A percentile compares a stretch with the other conserved stretches of the same genome.
Evolutionary conservation across 2,888 invertebrate genomes (phyloP).

Genomic region (Diloba caeruleocephala): DNA sequence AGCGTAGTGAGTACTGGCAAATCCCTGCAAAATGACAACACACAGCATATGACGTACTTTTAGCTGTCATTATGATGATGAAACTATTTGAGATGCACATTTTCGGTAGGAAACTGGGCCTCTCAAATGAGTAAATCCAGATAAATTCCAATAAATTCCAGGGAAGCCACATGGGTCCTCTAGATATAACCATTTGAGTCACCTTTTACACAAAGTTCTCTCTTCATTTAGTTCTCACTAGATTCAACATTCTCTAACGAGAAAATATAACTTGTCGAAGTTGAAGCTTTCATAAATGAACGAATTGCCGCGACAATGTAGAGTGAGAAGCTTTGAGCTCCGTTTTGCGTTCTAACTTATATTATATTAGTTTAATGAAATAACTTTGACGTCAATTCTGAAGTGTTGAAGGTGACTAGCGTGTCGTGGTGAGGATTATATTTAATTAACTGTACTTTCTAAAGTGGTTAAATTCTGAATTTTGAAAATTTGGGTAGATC

Average conservation of each 20-base stretch:
- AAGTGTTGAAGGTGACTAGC: slow-evolving; percentile 21
- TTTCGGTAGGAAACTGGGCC: too few relatives aligned
- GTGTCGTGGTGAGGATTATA: slow-evolving; percentile 15
- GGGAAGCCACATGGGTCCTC: too few relatives aligned
- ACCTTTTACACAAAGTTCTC: too few relatives aligned
- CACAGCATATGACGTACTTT: too few relatives aligned
- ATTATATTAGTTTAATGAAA: slow-evolving; percentile 41
- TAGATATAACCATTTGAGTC: too few relatives aligned
- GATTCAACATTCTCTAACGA: neutral
- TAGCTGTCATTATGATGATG: too few relatives aligned
- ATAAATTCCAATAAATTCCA: too few relatives aligned
- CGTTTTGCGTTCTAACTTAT: slow-evolving; percentile 35
- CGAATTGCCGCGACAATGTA: slow-evolving; percentile 7
- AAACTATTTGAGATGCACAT: too few relatives aligned
- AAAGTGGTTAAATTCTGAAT: slow-evolving; percentile 12
- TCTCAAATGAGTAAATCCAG: too few relatives aligned
- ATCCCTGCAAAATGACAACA: too few relatives aligned
- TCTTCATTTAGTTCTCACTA: too few relatives aligned
- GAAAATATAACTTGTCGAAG: neutral
- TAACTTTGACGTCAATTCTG: slow-evolving; percentile 42
- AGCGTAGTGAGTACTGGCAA: too few relatives aligned
- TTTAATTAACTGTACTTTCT: slow-evolving; percentile 28
- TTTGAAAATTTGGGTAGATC: neutral
- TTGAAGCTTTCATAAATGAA: slow-evolving; percentile 8
- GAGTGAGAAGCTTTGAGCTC: slow-evolving; percentile 3